Evolutionary conservation across 2,888 invertebrate species (phyloP).

Genomic region (Abscondita cerata): DNA sequence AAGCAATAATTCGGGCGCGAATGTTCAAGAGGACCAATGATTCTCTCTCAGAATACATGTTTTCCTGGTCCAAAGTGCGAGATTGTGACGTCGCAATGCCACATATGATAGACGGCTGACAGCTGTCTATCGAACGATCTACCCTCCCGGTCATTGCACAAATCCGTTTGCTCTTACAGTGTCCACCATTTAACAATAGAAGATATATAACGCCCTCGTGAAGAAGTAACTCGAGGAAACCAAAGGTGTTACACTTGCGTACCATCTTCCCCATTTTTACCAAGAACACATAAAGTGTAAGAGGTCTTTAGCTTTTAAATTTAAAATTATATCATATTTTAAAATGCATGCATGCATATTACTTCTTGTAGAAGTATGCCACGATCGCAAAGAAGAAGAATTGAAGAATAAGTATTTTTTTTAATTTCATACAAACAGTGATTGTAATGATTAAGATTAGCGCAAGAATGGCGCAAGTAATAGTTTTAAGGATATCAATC

Average conservation of each 20-base stretch:
- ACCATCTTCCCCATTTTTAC: constrained; percentile 57
- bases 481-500: too few relatives aligned
- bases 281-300: constrained; percentile 45
- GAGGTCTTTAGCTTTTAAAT: constrained; percentile 38
- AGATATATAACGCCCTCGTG: constrained; percentile 36
- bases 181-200: constrained; percentile 40
- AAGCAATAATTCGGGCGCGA: too few relatives aligned
- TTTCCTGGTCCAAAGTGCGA: constrained; percentile 53
- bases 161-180: constrained; percentile 21
- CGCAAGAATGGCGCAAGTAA: too few relatives aligned
- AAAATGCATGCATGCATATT: too few relatives aligned
- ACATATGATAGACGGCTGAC: constrained; percentile 60
- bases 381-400: too few relatives aligned
- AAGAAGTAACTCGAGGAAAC: constrained; percentile 49
- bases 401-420: too few relatives aligned
- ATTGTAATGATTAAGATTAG: too few relatives aligned
- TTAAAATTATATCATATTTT: too few relatives aligned
- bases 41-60: constrained; percentile 44
- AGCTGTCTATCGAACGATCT: constrained; percentile 48
- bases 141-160: constrained; percentile 24
- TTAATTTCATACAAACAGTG: too few relatives aligned
- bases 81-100: constrained; percentile 58
- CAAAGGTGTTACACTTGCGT: constrained; percentile 55
- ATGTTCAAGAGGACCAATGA: neutral
- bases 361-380: too few relatives aligned